phyloP scores from a whole-genome alignment of 2,888 invertebrate species.

The Mystacides longicornis region DNA sequence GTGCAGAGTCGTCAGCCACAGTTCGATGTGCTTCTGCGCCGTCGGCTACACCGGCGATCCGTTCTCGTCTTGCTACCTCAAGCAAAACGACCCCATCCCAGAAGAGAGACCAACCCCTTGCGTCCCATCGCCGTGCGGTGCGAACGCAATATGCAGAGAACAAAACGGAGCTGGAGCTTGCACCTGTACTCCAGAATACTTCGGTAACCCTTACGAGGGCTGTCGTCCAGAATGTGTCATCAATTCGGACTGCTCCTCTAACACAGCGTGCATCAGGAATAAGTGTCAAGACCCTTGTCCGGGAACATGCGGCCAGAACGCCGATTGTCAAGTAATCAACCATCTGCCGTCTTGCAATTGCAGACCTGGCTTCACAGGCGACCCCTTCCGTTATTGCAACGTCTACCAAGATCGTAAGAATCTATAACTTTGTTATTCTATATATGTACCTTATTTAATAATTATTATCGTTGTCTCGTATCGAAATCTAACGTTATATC shows the following conservation, averaged over 20 bases:
- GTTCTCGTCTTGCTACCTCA: conserved; percentile 53
- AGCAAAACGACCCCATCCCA: conserved; percentile 31
- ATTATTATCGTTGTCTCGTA: too few relatives aligned
- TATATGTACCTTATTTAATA: too few relatives aligned
- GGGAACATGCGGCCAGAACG: conserved; percentile 66
- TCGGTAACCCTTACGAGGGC: conserved; percentile 57
- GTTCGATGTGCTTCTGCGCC: conserved; percentile 60
- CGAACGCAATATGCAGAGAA: conserved; percentile 63
- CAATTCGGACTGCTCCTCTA: conserved; percentile 66
- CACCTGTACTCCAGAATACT: conserved; percentile 58
- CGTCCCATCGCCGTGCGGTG: conserved; percentile 63
- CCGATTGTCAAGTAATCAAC: conserved; percentile 63
- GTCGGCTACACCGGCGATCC: conserved; percentile 66
- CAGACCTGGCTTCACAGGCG: conserved; percentile 55
- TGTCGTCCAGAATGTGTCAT: conserved; percentile 70
- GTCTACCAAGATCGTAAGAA: conserved; percentile 23
- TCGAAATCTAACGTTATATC: too few relatives aligned
- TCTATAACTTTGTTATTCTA: background rate
- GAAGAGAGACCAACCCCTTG: conserved; percentile 52
- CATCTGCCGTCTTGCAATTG: conserved; percentile 68
- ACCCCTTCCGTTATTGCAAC: conserved; percentile 46
- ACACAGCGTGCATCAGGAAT: conserved; percentile 63
- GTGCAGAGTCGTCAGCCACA: conserved; percentile 67
- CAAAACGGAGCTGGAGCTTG: conserved; percentile 65
- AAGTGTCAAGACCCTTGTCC: conserved; percentile 72